A percentile compares a stretch with the other conserved stretches of the same genome.
These are phyloP conservation scores for Drosophila tropicalis DNA, from an alignment of 1,140 invertebrate genomes.

Conservation along the genomic window DNA sequence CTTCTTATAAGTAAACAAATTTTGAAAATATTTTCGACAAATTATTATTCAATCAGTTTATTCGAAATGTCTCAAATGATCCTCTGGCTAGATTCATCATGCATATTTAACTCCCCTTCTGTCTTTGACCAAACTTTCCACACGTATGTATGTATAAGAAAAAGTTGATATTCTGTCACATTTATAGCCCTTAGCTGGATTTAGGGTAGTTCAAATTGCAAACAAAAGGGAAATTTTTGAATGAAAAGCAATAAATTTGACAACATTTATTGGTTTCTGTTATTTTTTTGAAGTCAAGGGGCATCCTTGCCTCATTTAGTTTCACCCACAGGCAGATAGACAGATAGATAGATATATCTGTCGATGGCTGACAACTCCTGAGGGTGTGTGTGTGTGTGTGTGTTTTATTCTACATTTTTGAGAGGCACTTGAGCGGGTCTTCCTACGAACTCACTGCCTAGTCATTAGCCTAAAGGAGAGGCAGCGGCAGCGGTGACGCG, in stretches of 20 bases:
- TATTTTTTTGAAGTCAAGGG: slow-evolving; percentile 32
- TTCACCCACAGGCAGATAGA: slow-evolving; percentile 53
- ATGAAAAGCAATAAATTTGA: slow-evolving; percentile 82
- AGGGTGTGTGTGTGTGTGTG: slow-evolving; percentile 32
- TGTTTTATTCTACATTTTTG: slow-evolving; percentile 22
- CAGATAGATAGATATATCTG: slow-evolving; percentile 47
- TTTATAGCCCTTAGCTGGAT: background rate
- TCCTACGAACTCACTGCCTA: slow-evolving; percentile 46
- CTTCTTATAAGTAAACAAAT: too few relatives aligned
- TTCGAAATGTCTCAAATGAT: too few relatives aligned
- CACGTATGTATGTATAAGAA: background rate
- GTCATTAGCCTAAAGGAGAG: slow-evolving; percentile 57
- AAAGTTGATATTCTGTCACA: slow-evolving; percentile 6
- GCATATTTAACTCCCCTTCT: background rate
- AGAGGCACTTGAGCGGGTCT: slow-evolving; percentile 69
- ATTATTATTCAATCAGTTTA: too few relatives aligned
- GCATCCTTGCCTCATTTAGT: slow-evolving; percentile 68
- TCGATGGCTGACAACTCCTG: slow-evolving; percentile 21
- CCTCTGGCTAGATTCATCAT: background rate
- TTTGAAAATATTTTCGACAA: too few relatives aligned
- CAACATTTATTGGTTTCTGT: slow-evolving; percentile 82
- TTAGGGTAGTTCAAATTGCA: slow-evolving; percentile 27
- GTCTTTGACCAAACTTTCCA: background rate
- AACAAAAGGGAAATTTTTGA: slow-evolving; percentile 76
- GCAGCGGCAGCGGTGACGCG: slow-evolving; percentile 35